Percentiles rank a stretch among this genome's conserved stretches.
These are phyloP conservation scores for Triops longicaudatus DNA, from an alignment of 1,140 invertebrate species.

Conservation along the genomic window DNA sequence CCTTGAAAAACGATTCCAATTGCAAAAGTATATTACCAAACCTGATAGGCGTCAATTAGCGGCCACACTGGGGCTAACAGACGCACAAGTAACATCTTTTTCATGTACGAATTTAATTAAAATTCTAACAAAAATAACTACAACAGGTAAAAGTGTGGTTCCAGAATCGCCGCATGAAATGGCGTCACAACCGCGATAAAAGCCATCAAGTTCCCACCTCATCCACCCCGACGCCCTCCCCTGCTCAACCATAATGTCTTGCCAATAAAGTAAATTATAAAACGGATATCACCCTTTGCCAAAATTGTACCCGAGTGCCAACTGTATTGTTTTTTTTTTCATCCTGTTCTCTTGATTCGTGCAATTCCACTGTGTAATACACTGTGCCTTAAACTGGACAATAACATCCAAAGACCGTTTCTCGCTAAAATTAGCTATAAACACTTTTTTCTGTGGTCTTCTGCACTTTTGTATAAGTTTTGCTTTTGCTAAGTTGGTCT, in stretches of 20 bases:
- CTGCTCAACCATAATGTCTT: not conserved
- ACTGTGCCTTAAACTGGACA: not conserved
- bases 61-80: conserved; percentile 53
- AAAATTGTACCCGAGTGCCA: not conserved
- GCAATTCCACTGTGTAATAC: not conserved
- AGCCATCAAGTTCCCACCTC: conserved; percentile 3
- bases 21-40: conserved; percentile 57
- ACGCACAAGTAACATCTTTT: conserved; percentile 49
- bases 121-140: not conserved
- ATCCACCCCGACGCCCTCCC: not conserved
- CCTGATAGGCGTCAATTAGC: conserved; percentile 53
- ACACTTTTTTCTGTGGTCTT: conserved; percentile 4
- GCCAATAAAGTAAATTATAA: not conserved
- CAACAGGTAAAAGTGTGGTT: conserved; percentile 45
- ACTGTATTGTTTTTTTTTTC: not conserved
- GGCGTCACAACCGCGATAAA: conserved; percentile 33
- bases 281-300: not conserved
- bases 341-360: not conserved
- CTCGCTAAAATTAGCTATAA: not conserved
- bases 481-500: not conserved
- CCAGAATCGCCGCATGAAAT: conserved; percentile 43
- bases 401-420: not conserved
- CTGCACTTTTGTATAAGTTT: not conserved
- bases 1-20: conserved; percentile 51
- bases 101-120: not conserved